A percentile compares a stretch with the other conserved stretches of the same genome.
Conservation (phyloP, 2,113 vertebrate species). For the Onychorhynchus coronatus region DNA sequence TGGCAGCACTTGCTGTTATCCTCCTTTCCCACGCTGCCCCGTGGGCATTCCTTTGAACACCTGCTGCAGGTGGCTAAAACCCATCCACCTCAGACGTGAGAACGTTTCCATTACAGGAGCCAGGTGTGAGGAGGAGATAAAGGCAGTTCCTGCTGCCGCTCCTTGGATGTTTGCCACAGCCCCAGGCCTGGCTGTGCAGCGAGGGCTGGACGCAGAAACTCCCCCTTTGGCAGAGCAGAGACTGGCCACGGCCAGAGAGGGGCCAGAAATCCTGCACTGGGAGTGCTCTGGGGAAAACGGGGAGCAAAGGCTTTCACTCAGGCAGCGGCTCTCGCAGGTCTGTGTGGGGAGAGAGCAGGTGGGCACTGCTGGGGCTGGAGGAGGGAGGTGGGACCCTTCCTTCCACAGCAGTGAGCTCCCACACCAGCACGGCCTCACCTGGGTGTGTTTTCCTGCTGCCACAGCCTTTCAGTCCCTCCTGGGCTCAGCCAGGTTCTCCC, state of each 20-base stretch:
- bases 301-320: not conserved
- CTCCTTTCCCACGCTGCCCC: not conserved
- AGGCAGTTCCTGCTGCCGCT: not conserved
- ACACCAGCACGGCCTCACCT: not conserved
- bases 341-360: not conserved
- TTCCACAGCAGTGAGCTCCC: not conserved
- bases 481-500: not conserved
- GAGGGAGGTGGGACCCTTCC: not conserved
- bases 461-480: too few species aligned
- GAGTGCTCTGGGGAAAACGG: not conserved
- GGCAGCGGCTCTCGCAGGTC: not conserved
- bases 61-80: not conserved
- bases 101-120: not conserved
- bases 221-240: not conserved
- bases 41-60: not conserved
- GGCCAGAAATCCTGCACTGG: not conserved
- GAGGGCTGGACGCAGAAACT: not conserved
- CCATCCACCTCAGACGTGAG: not conserved
- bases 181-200: not conserved
- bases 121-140: not conserved
- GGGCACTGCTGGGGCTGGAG: not conserved
- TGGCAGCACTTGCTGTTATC: not conserved
- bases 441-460: not conserved
- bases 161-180: not conserved
- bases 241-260: not conserved